A percentile compares a stretch with the other conserved stretches of the same genome.
Evolutionary conservation across 1,140 invertebrate genomes (phyloP).

Genomic region (Zaprionus lachaisei): DNA sequence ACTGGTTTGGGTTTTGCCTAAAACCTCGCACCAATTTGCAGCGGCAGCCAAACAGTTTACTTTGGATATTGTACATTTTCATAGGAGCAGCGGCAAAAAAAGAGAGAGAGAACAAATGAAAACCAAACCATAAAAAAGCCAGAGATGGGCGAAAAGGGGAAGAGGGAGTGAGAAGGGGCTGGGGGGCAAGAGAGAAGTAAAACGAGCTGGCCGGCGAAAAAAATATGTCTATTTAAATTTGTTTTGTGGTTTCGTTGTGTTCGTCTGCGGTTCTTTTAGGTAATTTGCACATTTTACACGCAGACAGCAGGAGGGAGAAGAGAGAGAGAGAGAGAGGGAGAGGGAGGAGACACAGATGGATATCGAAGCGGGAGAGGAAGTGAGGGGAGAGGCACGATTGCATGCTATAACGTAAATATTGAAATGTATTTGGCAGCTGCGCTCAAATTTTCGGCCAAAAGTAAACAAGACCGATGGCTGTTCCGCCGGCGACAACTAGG

Average conservation of each 20-base stretch:
- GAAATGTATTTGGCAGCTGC: conserved; percentile 82
- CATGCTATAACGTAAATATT: conserved; percentile 78
- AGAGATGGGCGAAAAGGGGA: neutral
- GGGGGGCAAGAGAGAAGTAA: conserved; percentile 6
- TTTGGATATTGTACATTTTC: conserved; percentile 72
- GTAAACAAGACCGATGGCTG: conserved; percentile 61
- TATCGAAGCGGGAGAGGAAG: conserved; percentile 50
- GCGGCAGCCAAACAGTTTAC: conserved; percentile 76
- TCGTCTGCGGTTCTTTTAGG: conserved; percentile 83
- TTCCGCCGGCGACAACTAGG: conserved; percentile 42
- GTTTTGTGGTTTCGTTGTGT: conserved; percentile 83
- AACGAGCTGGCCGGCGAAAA: conserved; percentile 50
- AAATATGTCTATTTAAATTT: conserved; percentile 84
- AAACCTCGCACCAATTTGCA: conserved; percentile 73
- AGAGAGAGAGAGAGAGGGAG: neutral
- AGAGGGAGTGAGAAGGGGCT: neutral
- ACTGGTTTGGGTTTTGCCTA: conserved; percentile 19
- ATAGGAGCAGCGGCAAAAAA: conserved; percentile 30
- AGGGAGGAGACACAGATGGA: conserved; percentile 36
- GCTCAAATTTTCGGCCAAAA: conserved; percentile 71
- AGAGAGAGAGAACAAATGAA: conserved; percentile 11
- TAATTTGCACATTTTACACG: conserved; percentile 83
- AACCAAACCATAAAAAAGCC: conserved; percentile 52
- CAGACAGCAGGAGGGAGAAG: conserved; percentile 54
- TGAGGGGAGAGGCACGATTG: neutral